Evolutionary conservation across 2,113 vertebrate genomes (phyloP), one percentile per base, ranked within the genome.

Genomic region (Melanotaenia duboulayi): DNA sequence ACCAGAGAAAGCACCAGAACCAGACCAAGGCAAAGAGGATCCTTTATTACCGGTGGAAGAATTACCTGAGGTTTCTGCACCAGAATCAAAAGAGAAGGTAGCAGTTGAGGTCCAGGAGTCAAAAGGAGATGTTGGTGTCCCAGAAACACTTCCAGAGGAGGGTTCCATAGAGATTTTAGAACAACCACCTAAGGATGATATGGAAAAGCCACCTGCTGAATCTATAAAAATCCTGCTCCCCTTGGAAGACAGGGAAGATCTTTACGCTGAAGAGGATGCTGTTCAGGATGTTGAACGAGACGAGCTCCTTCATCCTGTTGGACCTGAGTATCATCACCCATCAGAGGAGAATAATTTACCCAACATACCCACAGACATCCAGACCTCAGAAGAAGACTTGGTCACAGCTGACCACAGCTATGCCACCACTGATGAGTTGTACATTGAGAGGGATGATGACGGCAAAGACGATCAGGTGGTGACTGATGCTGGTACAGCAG

Each of bases 151-250:
- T 39, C 69, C 75, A 51, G 72, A 76, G 10, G 55, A 68, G 14
- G 52, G 7, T 0, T n/a, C 16, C 0, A 16, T 59, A 48, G 74
- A 64, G n/a, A 16, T 67, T 51, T 25, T 40, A 71, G 84, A 82
- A 42, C 42, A 71, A 57, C 59, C 66, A 46, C 58, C 48, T 2
- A 71, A 75, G 3, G 40, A 28, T 57, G 56, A 75, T 13, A 7
- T 42, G 7, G 63, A 66, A 11, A 63, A 86, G 14, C 79, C 80
- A 7, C 76, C 82, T 16, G 75, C 85, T 0, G 59, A 81, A 65
- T 69, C 86, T 4, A 79, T 89, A 13, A 84, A 85, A 77, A 80
- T 87, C 50, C 48, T 87, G 10, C n/a, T 37, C 0, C 59, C 82
- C 0, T 16, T 49, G 19, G 72, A 87, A 0, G 25, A 22, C 1